phyloP scores from a whole-genome alignment of 2,797 vertebrate genomes.

The Macropodus opercularis region DNA sequence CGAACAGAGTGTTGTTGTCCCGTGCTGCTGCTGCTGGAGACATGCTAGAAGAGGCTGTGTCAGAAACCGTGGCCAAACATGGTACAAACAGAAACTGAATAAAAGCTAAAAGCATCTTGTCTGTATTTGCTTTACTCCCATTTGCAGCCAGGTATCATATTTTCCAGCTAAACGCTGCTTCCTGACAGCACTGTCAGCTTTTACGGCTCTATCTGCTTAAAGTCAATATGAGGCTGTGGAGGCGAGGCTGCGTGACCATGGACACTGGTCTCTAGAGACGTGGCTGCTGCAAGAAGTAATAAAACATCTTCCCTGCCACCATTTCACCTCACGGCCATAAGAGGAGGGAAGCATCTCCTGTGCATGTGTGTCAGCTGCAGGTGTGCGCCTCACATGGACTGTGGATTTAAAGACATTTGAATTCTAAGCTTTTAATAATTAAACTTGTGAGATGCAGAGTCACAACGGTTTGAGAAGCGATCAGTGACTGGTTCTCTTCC shows the following conservation, averaged over 20 bases:
- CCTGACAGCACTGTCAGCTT: constrained; percentile 38
- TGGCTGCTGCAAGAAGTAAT: constrained; percentile 41
- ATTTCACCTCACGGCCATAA: constrained; percentile 49
- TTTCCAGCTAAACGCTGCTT: constrained; percentile 8
- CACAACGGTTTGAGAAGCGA: constrained; percentile 38
- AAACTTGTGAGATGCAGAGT: too few relatives aligned
- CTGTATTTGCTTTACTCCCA: background rate
- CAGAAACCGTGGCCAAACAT: background rate
- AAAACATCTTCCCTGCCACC: constrained; percentile 44
- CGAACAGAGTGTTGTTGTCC: constrained; percentile 9
- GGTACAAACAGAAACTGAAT: background rate
- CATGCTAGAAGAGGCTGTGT: background rate
- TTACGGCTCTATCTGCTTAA: constrained; percentile 37
- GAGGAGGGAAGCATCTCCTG: constrained; percentile 46
- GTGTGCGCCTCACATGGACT: constrained; percentile 30
- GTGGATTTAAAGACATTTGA: constrained; percentile 15
- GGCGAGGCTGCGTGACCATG: constrained; percentile 63
- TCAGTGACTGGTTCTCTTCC: constrained; percentile 48
- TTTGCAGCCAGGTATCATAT: constrained; percentile 10
- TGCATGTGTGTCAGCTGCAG: constrained; percentile 46
- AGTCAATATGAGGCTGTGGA: constrained; percentile 41
- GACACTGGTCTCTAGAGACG: constrained; percentile 50
- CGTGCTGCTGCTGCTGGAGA: background rate
- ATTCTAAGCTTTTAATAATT: too few relatives aligned
- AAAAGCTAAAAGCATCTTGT: background rate